Percentiles rank a stretch among this genome's conserved stretches.
Conservation (phyloP, 2,888 invertebrate genomes). For the Laothoe populi region DNA sequence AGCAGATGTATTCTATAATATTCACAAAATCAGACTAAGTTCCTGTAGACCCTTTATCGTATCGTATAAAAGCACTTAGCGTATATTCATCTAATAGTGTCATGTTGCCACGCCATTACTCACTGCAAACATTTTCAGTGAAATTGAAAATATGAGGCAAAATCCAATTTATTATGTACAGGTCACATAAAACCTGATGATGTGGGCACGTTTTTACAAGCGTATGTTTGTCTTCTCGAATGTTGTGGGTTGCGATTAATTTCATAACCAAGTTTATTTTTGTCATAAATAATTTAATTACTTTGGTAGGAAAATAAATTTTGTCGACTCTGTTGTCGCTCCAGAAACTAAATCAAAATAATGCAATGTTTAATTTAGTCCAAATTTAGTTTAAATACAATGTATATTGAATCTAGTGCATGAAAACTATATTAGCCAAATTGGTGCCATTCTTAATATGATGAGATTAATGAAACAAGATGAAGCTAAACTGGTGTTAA, state of each 20-base stretch:
- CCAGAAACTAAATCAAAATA: too few relatives aligned
- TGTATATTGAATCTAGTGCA: too few relatives aligned
- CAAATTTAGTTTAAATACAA: too few relatives aligned
- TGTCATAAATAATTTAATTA: not conserved
- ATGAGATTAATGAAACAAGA: too few relatives aligned
- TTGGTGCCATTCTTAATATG: too few relatives aligned
- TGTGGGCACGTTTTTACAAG: slow-evolving; percentile 25
- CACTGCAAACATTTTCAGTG: slow-evolving; percentile 64
- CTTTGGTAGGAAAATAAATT: not conserved
- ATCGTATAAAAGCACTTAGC: slow-evolving; percentile 44
- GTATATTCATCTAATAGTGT: slow-evolving; percentile 63
- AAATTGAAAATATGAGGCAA: slow-evolving; percentile 50
- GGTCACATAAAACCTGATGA: slow-evolving; percentile 37
- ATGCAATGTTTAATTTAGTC: too few relatives aligned
- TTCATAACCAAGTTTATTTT: not conserved
- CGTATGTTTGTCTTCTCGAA: not conserved
- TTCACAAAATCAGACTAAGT: not conserved
- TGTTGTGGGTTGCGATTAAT: not conserved
- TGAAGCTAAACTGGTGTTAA: too few relatives aligned
- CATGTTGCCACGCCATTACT: slow-evolving; percentile 68
- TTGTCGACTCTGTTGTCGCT: too few relatives aligned
- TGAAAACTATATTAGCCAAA: too few relatives aligned
- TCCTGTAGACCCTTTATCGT: slow-evolving; percentile 31
- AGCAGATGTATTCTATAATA: too few relatives aligned
- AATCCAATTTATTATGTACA: slow-evolving; percentile 51